Evolutionary conservation across 2,113 vertebrate genomes (phyloP), one percentile per base, ranked within the genome.

Genomic region (Carassius gibelio): DNA sequence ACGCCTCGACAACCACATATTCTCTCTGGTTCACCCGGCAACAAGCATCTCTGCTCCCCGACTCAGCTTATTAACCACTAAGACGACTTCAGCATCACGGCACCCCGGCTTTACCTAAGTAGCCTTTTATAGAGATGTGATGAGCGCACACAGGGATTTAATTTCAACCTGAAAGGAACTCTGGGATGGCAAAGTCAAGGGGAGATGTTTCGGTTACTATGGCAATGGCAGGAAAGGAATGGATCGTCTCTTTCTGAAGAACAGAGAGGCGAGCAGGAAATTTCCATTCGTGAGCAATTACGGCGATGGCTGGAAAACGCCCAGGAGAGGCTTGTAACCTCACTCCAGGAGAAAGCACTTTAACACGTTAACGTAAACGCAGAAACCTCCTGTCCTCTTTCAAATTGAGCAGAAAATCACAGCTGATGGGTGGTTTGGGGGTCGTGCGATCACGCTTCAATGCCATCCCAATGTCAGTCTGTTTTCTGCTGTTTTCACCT

Each of bases 21-120:
- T 62, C 42, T 50, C 75, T 30, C 74, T 26, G 30, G 48, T 83
- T 85, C 71, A 87, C 88, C 88, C 59, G 26, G 88, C 80, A 89
- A 85, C 88, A 85, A 81, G 78, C 83, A 66, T 81, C 68, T 89
- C 75, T 86, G 75, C 26, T 76, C 84, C 75, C 57, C 21, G 34
- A 13, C 74, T 23, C 75, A 75, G 74, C 75, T 66, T 77, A 78
- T 79, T 66, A 85, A 78, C 30, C 57, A 19, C 74, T 72, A 11
- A 85, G 76, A 64, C 15, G 77, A 71, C n/a, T 77, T 75, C 72
- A 36, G 26, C 42, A 64, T 84, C 48, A 82, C 48, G 13, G 61
- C 38, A 84, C 10, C 14, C 13, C 72, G 13, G 62, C n/a, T 66
- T 66, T 30, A 66, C 62, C 14, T 36, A 15, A 69, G 64, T 57